phyloP scores from a whole-genome alignment of 2,113 vertebrate genomes.

The Colossoma macropomum region DNA sequence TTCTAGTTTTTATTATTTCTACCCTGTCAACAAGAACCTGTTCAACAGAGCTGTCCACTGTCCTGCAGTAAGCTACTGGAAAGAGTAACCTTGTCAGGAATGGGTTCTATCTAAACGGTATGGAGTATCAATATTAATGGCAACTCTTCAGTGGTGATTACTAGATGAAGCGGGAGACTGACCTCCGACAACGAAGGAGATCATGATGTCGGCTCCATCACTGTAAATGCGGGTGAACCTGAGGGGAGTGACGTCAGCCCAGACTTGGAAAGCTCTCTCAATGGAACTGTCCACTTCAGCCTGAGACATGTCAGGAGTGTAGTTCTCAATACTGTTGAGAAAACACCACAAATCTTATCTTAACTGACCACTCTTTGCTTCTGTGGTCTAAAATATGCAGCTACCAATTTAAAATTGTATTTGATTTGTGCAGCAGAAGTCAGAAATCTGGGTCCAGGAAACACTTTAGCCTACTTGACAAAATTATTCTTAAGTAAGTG shows the following conservation, averaged over 20 bases:
- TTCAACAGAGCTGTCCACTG: too few relatives aligned
- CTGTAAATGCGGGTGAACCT: conserved; percentile 77
- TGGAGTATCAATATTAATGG: neutral
- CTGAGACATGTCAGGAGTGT: conserved; percentile 78
- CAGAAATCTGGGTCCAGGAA: too few relatives aligned
- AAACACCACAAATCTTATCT: neutral
- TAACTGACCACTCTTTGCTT: neutral
- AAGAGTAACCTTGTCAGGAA: too few relatives aligned
- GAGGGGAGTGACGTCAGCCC: conserved; percentile 82
- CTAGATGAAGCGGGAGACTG: conserved; percentile 37
- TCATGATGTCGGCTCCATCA: conserved; percentile 85
- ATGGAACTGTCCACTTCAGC: conserved; percentile 79
- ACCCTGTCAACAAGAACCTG: too few relatives aligned
- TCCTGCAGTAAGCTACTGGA: too few relatives aligned
- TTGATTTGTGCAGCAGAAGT: too few relatives aligned
- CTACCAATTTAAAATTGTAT: neutral
- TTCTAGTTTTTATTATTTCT: too few relatives aligned
- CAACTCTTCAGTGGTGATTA: neutral
- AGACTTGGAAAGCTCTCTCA: conserved; percentile 80
- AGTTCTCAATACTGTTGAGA: conserved; percentile 83
- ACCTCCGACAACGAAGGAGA: conserved; percentile 83
- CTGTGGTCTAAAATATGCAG: neutral
- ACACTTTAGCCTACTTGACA: too few relatives aligned
- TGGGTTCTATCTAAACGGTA: neutral
- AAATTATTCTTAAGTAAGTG: too few relatives aligned